These are phyloP conservation scores for Mormyrops attenuatus DNA, from an alignment of 2,797 vertebrate genomes.

Conservation along the genomic window DNA sequence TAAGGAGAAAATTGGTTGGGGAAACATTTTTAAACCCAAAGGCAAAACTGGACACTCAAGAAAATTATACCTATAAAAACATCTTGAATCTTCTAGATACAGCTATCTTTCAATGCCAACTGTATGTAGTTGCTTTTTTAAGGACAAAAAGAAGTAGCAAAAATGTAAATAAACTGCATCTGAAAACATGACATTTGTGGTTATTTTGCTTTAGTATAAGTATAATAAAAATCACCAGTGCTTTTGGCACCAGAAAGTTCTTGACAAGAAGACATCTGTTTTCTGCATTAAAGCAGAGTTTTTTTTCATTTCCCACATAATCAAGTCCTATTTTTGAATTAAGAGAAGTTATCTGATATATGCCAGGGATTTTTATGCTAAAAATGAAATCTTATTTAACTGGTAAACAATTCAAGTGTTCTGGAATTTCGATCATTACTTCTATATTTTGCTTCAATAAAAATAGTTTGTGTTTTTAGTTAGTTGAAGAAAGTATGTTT, in stretches of 20 bases:
- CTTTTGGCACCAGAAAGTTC: background rate
- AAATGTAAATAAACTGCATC: background rate
- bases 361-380: background rate
- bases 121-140: background rate
- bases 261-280: background rate
- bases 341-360: background rate
- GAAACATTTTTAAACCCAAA: conserved; percentile 8
- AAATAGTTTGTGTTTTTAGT: background rate
- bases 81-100: background rate
- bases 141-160: background rate
- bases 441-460: background rate
- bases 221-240: background rate
- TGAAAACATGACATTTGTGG: background rate
- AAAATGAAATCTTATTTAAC: background rate
- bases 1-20: background rate
- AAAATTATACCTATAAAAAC: background rate
- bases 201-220: background rate
- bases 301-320: background rate
- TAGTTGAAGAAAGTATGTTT: background rate
- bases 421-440: background rate
- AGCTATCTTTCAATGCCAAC: background rate
- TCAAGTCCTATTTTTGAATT: background rate
- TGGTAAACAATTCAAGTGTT: background rate
- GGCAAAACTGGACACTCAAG: background rate
- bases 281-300: background rate